Evolutionary conservation across 2,797 vertebrate species (phyloP), one percentile per base, ranked within the genome.

Genomic region (Peromyscus eremicus): DNA sequence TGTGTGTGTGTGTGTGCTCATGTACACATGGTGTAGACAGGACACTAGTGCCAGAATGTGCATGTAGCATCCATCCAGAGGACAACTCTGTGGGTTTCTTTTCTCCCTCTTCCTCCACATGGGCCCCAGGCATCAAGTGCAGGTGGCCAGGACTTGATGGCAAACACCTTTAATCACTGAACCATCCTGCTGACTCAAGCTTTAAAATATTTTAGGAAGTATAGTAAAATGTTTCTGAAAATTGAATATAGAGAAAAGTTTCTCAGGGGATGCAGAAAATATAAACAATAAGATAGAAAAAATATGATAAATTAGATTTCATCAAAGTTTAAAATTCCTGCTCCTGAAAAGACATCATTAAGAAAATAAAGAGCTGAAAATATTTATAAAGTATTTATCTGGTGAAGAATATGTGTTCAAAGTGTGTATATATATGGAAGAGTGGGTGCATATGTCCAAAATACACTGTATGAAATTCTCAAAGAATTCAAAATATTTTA

Each of bases 211-310:
- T 87, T 55, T 55, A 37, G 25, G 68, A 46, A 49, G 27, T 66
- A 34, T 17, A 55, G 17, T 68, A 68, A n/a, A 25, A 85, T 68
- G 34, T 55, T 52, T 23, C 71, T 89, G 55, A 60, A 89, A 62
- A 29, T 6, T n/a, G 8, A 71, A 52, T 37, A 37, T 29, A 55
- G 46, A 52, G 3, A 71, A 27, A 55, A 37, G 4, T 86, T 86
- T 86, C 66, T 71, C 46, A 25, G 34, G 52, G 13, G 46, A 52
- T 71, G 34, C 34, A 86, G 66, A 37, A 86, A 86, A 0, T 34
- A 70, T 52, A 71, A 87, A 70, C 52, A 43, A 68, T 52, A 81
- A 73, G 80, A 95, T 40, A 92, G 34, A 55, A 94, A 93, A 88
- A 85, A 81, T 73, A 82, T 62, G 34, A 43, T 85, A 68, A 37